These are phyloP conservation scores for Vanessa cardui DNA, from an alignment of 2,888 invertebrate species.

Conservation along the genomic window DNA sequence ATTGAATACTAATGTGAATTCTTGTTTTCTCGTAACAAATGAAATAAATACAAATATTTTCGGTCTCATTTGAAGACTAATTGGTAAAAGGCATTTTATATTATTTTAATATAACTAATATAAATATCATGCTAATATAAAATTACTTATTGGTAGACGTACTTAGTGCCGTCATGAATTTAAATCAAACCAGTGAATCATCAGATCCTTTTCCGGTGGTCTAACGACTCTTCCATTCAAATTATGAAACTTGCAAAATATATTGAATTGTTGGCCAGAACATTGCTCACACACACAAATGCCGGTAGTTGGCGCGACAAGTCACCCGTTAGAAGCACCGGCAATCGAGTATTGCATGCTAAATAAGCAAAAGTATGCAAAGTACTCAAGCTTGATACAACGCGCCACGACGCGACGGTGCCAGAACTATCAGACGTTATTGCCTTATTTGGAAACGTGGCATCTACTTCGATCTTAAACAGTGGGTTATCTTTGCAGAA, in stretches of 20 bases:
- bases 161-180: constrained; percentile 27
- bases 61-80: constrained; percentile 1
- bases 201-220: constrained; percentile 40
- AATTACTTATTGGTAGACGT: constrained; percentile 3
- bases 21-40: constrained; percentile 11
- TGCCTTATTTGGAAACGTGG: constrained; percentile 60
- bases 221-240: constrained; percentile 34
- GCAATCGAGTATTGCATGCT: constrained; percentile 66
- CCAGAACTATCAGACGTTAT: constrained; percentile 56
- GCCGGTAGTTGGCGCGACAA: constrained; percentile 69
- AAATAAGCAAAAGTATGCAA: constrained; percentile 50
- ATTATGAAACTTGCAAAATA: constrained; percentile 28
- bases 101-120: background rate
- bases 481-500: constrained; percentile 19
- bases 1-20: constrained; percentile 4
- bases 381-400: constrained; percentile 31
- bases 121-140: constrained; percentile 20
- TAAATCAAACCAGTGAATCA: constrained; percentile 36
- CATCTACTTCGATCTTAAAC: constrained; percentile 53
- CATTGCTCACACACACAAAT: constrained; percentile 35
- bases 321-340: constrained; percentile 60
- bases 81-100: background rate
- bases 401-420: constrained; percentile 45
- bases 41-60: constrained; percentile 16
- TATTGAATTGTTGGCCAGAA: constrained; percentile 26